Evolutionary conservation across 2,797 vertebrate genomes (phyloP).

Genomic region (Gymnocypris eckloni): DNA sequence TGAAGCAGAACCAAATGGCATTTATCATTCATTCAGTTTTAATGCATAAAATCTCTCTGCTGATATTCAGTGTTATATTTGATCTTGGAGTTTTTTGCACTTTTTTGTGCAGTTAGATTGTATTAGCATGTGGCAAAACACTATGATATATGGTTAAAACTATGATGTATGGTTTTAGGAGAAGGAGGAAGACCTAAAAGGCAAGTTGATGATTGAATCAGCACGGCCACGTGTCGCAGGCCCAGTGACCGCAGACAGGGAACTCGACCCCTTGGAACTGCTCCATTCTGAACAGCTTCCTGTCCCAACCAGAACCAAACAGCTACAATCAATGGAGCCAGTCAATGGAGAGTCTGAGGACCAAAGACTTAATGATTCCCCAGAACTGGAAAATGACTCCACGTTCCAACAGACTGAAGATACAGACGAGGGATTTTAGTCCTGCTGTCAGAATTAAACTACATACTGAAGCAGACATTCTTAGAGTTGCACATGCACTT

Average conservation of each 20-base stretch:
- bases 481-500: slow-evolving; percentile 55
- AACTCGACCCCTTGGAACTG: slow-evolving; percentile 35
- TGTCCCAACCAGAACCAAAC: slow-evolving; percentile 14
- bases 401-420: slow-evolving; percentile 65
- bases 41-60: neutral
- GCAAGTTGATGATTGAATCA: slow-evolving; percentile 71
- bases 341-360: slow-evolving; percentile 52
- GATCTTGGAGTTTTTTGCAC: neutral
- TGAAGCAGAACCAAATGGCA: slow-evolving; percentile 43
- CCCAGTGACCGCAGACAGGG: slow-evolving; percentile 12
- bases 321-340: slow-evolving; percentile 1
- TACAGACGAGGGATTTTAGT: slow-evolving; percentile 42
- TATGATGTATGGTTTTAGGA: slow-evolving; percentile 59
- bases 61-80: neutral
- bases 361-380: slow-evolving; percentile 30
- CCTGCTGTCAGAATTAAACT: neutral
- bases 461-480: neutral
- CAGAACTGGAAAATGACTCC: slow-evolving; percentile 69
- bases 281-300: slow-evolving; percentile 40
- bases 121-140: neutral
- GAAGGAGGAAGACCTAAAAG: slow-evolving; percentile 79
- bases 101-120: neutral
- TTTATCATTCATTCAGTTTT: neutral
- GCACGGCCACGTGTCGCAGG: slow-evolving; percentile 58
- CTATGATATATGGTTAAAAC: neutral